Evolutionary conservation across 2,113 vertebrate genomes (phyloP).

Genomic region (Alouatta palliata): DNA sequence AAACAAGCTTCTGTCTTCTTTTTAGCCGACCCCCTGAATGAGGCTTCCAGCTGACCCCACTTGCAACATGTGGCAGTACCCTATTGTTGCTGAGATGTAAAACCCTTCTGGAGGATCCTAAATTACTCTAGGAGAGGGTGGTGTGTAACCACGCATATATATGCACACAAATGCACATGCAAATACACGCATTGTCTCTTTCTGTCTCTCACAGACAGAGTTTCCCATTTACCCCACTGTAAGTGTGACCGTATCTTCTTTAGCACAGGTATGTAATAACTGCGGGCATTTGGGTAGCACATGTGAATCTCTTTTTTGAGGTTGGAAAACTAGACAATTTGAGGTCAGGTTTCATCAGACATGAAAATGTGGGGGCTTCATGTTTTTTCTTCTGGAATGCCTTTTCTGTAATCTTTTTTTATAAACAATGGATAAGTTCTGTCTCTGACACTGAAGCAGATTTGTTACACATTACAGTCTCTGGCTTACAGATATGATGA

Average conservation of each 20-base stretch:
- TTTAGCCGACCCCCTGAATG: background rate
- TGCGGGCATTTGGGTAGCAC: background rate
- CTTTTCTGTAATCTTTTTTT: background rate
- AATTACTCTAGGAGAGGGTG: background rate
- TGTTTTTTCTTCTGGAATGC: background rate
- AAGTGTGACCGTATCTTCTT: background rate
- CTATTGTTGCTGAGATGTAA: background rate
- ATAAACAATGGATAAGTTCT: conserved; percentile 56
- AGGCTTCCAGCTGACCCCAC: background rate
- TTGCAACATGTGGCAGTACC: background rate
- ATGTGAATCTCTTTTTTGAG: background rate
- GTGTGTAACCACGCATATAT: fast-evolving
- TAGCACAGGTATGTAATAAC: no score
- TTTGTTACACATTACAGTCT: conserved; percentile 46
- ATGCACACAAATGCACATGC: background rate
- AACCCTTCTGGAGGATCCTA: background rate
- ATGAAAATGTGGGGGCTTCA: background rate
- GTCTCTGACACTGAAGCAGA: conserved; percentile 13
- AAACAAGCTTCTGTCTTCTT: background rate
- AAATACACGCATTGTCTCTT: background rate
- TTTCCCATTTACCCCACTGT: no score
- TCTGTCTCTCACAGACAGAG: background rate
- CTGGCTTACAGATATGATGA: conserved; percentile 59
- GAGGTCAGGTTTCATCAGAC: background rate
- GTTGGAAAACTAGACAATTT: background rate